Percentiles rank a stretch among this genome's conserved stretches.
Conservation (phyloP, 2,797 vertebrate species). For the Enteromius fasciolatus region DNA sequence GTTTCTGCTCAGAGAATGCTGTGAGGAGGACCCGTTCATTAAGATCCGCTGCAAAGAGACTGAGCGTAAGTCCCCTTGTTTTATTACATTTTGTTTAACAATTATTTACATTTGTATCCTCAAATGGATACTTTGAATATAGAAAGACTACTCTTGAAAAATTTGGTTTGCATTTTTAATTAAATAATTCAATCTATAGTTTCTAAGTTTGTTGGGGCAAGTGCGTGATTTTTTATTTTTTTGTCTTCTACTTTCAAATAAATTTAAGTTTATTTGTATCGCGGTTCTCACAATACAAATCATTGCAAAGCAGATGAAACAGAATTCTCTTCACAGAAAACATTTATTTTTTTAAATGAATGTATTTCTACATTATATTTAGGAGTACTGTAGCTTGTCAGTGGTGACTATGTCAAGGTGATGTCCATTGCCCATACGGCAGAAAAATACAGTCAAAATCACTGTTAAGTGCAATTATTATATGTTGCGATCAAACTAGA, state of each 20-base stretch:
- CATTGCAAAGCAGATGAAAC: background rate
- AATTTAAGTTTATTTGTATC: background rate
- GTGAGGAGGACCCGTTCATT: constrained; percentile 71
- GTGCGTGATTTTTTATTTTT: background rate
- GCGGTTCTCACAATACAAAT: background rate
- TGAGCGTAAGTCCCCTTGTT: constrained; percentile 53
- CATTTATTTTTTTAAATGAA: no score
- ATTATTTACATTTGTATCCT: background rate
- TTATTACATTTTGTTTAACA: background rate
- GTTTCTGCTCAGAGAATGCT: constrained; percentile 71
- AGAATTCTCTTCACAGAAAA: background rate
- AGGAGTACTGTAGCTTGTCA: background rate
- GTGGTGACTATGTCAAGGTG: background rate
- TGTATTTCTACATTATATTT: background rate
- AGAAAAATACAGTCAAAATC: background rate
- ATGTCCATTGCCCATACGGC: background rate
- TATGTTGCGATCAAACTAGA: background rate
- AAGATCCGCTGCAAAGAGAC: constrained; percentile 73
- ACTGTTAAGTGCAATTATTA: background rate
- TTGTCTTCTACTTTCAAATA: background rate
- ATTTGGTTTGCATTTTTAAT: background rate
- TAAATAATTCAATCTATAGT: background rate
- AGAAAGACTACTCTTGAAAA: background rate
- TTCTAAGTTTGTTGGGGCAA: background rate
- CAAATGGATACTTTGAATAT: background rate